Evolutionary conservation across 2,797 vertebrate species (phyloP).

Genomic region (Anabacerthia variegaticeps): DNA sequence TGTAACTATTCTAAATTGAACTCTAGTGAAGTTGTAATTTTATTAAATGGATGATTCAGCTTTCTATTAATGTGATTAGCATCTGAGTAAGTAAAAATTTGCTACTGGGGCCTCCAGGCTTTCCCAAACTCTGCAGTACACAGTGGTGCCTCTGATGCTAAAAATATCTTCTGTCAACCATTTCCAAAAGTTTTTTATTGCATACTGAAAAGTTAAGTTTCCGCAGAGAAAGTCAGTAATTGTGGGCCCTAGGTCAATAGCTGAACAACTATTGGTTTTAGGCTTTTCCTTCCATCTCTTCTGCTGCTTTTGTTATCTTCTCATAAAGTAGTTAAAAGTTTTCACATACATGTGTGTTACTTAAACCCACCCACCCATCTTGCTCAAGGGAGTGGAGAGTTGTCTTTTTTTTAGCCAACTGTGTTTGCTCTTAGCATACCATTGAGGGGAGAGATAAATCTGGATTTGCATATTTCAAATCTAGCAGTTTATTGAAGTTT

Average conservation of each 20-base stretch:
- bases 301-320: slow-evolving; percentile 12
- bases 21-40: neutral
- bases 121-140: neutral
- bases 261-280: neutral
- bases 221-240: neutral
- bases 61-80: neutral
- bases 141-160: neutral
- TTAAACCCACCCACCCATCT: neutral
- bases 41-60: neutral
- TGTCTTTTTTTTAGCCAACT: neutral
- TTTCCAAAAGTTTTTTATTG: neutral
- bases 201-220: neutral
- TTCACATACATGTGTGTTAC: neutral
- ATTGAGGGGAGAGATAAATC: neutral
- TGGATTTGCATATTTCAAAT: slow-evolving; percentile 50
- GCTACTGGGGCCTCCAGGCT: neutral
- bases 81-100: neutral
- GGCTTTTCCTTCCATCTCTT: neutral
- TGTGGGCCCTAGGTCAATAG: neutral
- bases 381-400: neutral
- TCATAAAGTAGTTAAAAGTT: neutral
- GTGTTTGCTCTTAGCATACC: slow-evolving; percentile 16
- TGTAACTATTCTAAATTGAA: neutral
- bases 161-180: neutral
- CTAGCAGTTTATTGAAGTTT: neutral